Base-by-base conservation (phyloP, 2,888 invertebrate species). In the Eupithecia exiguata region DNA sequence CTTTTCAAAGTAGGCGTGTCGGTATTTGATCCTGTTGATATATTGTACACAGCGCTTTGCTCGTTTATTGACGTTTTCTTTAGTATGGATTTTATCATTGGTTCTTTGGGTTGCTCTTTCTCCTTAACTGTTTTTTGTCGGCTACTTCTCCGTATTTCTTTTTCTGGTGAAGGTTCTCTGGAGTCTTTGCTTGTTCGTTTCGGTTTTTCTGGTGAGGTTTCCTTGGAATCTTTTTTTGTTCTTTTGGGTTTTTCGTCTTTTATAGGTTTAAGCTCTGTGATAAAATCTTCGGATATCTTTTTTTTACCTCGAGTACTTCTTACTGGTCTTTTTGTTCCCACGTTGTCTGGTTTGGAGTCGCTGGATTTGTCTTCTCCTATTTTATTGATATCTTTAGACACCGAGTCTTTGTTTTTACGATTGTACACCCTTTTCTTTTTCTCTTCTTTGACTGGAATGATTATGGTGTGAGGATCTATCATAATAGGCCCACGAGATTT, bases 41-140 rank as follows among this genome's bases (percentile, higher is more conserved):
- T 43, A 77, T 86, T 88, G 70, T 92, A 92, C 0, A 92, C 88
- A 1, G 86, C 82, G 78, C 93, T 93, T 62, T 89, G 84, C 68
- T 92, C 91, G 25, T 83, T 81, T 9, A 75, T 74, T 5, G 74
- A 53, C 75, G 68, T 80, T 53, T 82, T 83, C 69, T 86, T 87
- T 5, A 82, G 74, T 67, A 85, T 84, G 40, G 84, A 84, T 75
- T 82, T 81, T 0, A 79, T 80, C 62, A 72, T 25, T 43, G 74
- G 40, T 66, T 82, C 78, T 30, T 80, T 80, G 49, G 77, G 74
- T 63, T 80, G 76, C 71, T 84, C 82, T 63, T 79, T 81, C 75
- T 83, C 82, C 69, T 86, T 85, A 10, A 75, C 75, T 5, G 79
- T 82, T 72, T 76, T 87, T 35, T 89, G 88, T 43, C 92, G 84